Percentiles rank a stretch among this genome's conserved stretches.
Evolutionary conservation across 1,140 invertebrate genomes (phyloP).

Genomic region (Octopus sinensis): DNA sequence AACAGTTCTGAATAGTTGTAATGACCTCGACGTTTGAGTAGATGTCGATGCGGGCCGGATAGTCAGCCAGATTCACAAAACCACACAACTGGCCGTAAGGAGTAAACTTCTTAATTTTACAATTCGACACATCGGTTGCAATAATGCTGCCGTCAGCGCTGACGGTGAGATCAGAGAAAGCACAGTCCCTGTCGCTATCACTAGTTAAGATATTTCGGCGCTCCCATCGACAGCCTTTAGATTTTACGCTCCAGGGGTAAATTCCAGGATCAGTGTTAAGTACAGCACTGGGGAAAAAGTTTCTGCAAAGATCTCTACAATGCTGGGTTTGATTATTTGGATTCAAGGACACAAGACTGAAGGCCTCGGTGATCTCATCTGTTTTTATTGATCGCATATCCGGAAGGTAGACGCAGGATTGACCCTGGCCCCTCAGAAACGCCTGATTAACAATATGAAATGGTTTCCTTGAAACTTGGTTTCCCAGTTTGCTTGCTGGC

Average conservation of each 20-base stretch:
- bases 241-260: not conserved
- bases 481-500: no score
- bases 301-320: not conserved
- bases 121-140: not conserved
- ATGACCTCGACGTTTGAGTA: not conserved
- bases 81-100: not conserved
- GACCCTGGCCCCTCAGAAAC: not conserved
- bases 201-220: not conserved
- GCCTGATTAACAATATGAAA: not conserved
- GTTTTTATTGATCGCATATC: not conserved
- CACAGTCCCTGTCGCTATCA: not conserved
- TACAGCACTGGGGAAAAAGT: not conserved
- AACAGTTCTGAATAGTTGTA: not conserved
- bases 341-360: not conserved
- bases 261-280: not conserved
- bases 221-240: constrained; percentile 3
- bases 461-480: not conserved
- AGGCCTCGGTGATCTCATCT: not conserved
- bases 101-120: not conserved
- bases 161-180: not conserved
- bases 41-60: not conserved
- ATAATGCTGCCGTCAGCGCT: not conserved
- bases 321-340: not conserved
- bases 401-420: not conserved
- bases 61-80: not conserved